A percentile compares a stretch with the other conserved stretches of the same genome.
Conservation (phyloP, 2,797 vertebrate species). For the Tadarida brasiliensis region DNA sequence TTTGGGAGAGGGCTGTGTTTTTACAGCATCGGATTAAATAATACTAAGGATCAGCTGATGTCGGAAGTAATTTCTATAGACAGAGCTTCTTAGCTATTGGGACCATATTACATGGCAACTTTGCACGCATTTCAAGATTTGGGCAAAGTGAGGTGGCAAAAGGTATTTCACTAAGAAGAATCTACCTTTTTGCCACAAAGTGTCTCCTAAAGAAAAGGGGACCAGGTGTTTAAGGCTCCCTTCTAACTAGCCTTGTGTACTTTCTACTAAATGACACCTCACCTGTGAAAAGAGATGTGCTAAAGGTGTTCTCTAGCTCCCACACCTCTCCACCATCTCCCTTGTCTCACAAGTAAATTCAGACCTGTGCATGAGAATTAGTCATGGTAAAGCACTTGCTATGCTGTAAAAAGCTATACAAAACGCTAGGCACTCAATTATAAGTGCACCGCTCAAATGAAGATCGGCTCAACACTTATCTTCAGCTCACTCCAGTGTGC, state of each 20-base stretch:
- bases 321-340: background rate
- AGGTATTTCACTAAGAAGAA: background rate
- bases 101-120: background rate
- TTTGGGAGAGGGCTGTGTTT: background rate
- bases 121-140: background rate
- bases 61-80: background rate
- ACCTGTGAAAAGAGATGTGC: background rate
- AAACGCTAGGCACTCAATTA: background rate
- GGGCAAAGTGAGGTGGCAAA: background rate
- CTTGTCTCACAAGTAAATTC: background rate
- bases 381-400: background rate
- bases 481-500: background rate
- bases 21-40: slow-evolving; percentile 17
- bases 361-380: background rate
- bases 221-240: background rate
- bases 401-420: background rate
- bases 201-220: background rate
- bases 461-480: background rate
- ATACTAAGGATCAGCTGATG: background rate
- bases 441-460: slow-evolving; percentile 9
- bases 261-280: background rate
- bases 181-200: background rate
- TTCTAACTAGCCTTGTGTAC: background rate
- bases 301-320: background rate
- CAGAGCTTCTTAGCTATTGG: background rate